Conservation (phyloP, 2,888 invertebrate species). For the Stenolophus ochropezus region DNA sequence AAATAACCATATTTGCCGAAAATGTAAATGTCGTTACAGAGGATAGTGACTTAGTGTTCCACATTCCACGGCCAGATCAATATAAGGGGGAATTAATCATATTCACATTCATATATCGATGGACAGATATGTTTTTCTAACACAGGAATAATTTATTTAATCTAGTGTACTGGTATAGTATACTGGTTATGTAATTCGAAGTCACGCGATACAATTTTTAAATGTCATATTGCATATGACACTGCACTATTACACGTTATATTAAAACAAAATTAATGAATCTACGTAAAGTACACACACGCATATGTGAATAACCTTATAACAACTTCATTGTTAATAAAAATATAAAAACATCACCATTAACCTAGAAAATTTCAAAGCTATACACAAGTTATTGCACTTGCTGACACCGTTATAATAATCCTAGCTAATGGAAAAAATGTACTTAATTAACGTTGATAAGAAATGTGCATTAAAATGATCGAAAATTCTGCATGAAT, state of each 20-base stretch:
- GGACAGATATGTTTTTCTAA: constrained; percentile 6
- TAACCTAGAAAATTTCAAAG: too few species aligned
- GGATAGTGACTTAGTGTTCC: not conserved
- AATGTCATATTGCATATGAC: constrained; percentile 49
- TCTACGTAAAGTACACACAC: not conserved
- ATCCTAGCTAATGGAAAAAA: too few species aligned
- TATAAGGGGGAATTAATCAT: not conserved
- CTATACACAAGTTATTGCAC: too few species aligned
- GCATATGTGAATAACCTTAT: constrained; percentile 7
- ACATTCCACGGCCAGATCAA: not conserved
- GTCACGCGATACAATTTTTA: constrained; percentile 54
- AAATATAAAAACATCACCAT: not conserved
- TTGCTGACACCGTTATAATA: too few species aligned
- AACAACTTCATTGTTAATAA: not conserved
- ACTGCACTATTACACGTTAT: constrained; percentile 48
- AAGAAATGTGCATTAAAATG: too few species aligned
- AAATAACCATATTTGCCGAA: constrained; percentile 19
- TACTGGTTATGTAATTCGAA: constrained; percentile 4
- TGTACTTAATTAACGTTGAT: too few species aligned
- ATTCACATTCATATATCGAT: constrained; percentile 8
- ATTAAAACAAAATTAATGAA: constrained; percentile 50
- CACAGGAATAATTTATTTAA: constrained; percentile 23
- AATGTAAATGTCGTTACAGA: not conserved
- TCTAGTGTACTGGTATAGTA: not conserved
- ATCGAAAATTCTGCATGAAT: too few species aligned